phyloP scores from a whole-genome alignment of 2,797 vertebrate species.

The Geotrypetes seraphini region DNA sequence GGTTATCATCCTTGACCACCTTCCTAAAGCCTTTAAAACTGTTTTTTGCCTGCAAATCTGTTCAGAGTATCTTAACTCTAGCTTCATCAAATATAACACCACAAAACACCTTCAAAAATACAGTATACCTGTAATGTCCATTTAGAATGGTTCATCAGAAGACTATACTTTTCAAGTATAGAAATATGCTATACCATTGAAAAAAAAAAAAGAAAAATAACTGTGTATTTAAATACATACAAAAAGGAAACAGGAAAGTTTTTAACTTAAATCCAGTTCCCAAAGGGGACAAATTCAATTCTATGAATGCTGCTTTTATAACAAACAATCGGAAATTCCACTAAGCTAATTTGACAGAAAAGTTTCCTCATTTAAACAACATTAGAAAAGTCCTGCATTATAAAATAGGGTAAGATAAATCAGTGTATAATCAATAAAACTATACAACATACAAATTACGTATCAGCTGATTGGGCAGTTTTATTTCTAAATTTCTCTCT shows the following conservation, averaged over 20 bases:
- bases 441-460: slow-evolving; percentile 97
- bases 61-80: slow-evolving; percentile 82
- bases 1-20: slow-evolving; percentile 72
- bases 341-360: slow-evolving; percentile 85
- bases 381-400: slow-evolving; percentile 99
- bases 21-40: slow-evolving; percentile 71
- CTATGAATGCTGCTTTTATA: slow-evolving; percentile 85
- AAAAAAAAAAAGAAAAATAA: slow-evolving; percentile 77
- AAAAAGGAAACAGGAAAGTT: slow-evolving; percentile 87
- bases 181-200: slow-evolving; percentile 82
- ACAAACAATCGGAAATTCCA: slow-evolving; percentile 95
- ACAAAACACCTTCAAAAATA: slow-evolving; percentile 91
- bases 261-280: slow-evolving; percentile 94
- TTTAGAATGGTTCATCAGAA: slow-evolving; percentile 90
- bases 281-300: slow-evolving; percentile 73
- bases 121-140: slow-evolving; percentile 92
- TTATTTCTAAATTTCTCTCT: slow-evolving; percentile 60
- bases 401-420: slow-evolving; percentile 99
- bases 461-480: slow-evolving; percentile 73
- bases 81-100: slow-evolving; percentile 88
- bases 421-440: slow-evolving; percentile 99
- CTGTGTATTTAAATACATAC: slow-evolving; percentile 92
- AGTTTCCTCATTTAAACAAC: slow-evolving; percentile 94
- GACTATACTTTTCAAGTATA: slow-evolving; percentile 84
- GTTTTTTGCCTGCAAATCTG: slow-evolving; percentile 69